Conservation (phyloP, 2,888 invertebrate species). For the Lasioglossum villosulum region DNA sequence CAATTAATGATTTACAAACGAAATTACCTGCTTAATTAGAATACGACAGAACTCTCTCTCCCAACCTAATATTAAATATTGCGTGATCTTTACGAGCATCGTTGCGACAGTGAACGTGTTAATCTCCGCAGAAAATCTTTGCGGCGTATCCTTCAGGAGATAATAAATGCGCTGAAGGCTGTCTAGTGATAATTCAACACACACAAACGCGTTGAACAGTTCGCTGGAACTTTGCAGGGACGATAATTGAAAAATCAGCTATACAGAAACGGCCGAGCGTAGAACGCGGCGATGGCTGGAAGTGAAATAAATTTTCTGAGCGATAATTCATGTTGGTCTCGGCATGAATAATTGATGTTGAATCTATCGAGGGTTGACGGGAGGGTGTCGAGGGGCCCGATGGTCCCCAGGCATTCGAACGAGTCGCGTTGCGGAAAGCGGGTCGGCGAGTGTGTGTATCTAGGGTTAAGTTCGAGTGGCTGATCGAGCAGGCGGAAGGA, state of each 20-base stretch:
- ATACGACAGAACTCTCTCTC: too few relatives aligned
- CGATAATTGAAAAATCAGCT: too few relatives aligned
- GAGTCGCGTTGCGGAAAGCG: neutral
- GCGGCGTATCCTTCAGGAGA: neutral
- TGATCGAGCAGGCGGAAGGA: constrained; percentile 51
- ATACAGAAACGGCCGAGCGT: too few relatives aligned
- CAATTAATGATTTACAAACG: too few relatives aligned
- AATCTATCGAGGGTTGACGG: neutral
- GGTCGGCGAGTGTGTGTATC: neutral
- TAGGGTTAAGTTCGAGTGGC: constrained; percentile 26
- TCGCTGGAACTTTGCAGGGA: too few relatives aligned
- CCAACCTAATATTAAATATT: neutral
- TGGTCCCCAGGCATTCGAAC: neutral
- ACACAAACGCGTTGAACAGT: too few relatives aligned
- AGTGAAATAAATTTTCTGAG: neutral
- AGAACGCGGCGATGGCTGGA: too few relatives aligned
- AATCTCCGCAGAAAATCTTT: neutral
- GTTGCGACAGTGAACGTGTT: neutral
- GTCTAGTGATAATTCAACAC: too few relatives aligned
- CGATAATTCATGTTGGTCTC: neutral
- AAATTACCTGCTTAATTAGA: too few relatives aligned
- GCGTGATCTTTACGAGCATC: too few relatives aligned
- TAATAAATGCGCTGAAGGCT: neutral
- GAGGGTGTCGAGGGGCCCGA: neutral
- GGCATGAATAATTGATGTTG: neutral